Conservation (phyloP, 2,797 vertebrate species). For the Garrulus glandarius region DNA sequence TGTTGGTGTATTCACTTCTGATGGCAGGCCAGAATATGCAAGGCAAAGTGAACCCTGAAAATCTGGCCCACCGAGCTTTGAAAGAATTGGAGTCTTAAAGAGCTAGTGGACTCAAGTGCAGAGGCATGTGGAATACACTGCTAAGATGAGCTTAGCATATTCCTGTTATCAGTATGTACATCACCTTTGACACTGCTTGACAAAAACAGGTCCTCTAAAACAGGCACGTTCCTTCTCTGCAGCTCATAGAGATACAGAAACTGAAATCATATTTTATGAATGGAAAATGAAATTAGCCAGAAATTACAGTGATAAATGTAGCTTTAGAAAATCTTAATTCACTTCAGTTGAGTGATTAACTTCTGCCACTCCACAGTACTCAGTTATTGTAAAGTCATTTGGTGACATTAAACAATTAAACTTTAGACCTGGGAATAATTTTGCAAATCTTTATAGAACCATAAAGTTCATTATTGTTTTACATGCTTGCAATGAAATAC, state of each 20-base stretch:
- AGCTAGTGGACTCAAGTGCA: not conserved
- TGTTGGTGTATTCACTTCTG: not conserved
- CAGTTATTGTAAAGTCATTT: constrained; percentile 72
- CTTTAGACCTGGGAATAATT: constrained; percentile 72
- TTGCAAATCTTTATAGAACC: constrained; percentile 71
- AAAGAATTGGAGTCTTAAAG: not conserved
- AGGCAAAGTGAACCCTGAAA: not conserved
- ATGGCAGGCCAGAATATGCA: not conserved
- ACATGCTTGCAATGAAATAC: constrained; percentile 39
- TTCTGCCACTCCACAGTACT: constrained; percentile 69
- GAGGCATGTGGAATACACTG: not conserved
- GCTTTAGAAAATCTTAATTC: constrained; percentile 73
- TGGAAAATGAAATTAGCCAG: constrained; percentile 67
- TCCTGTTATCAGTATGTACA: not conserved
- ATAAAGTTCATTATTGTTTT: constrained; percentile 62
- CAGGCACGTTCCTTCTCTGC: not conserved
- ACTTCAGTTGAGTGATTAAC: constrained; percentile 72
- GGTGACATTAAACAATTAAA: constrained; percentile 75
- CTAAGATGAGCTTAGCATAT: not conserved
- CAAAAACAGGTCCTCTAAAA: constrained; percentile 18
- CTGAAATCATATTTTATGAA: constrained; percentile 67
- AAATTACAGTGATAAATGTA: constrained; percentile 71
- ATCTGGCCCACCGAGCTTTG: not conserved
- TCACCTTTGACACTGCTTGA: constrained; percentile 6
- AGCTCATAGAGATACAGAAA: constrained; percentile 35